Base-by-base conservation (phyloP, 2,888 invertebrate species). In the Scaptomyza tumidula region DNA sequence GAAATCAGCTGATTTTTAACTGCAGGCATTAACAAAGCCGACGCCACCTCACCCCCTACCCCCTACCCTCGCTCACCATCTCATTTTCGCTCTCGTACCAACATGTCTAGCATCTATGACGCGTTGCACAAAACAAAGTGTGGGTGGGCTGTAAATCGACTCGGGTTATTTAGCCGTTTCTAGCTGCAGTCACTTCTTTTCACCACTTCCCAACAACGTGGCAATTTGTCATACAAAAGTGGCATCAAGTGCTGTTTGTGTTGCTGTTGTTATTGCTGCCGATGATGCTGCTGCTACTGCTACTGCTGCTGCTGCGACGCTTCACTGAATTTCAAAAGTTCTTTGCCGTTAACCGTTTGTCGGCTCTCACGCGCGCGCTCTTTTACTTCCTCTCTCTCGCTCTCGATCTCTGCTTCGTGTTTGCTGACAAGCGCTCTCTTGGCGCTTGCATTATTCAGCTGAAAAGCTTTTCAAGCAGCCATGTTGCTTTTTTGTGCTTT, bases 401-500 rank as follows among this genome's bases (percentile, higher is more conserved):
- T 54, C 58, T 29, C 64, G 33, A 16, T 49, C 49, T 49, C 7
- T 33, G 6, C 33, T n/a, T 31, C 33, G 35, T 37, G 27, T 29
- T 29, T 82, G 89, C 88, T 88, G 86, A 86, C 83, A 88, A 86
- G 33, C 46, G 43, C 41, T 44, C 64, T 57, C 62, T 70, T 45
- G 24, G 24, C 44, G 61, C 78, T 65, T 66, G 86, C 83, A 82
- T 75, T 75, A 82, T 88, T 82, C 82, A 82, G 89, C 89, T 83
- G 71, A 86, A 88, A 85, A 85, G 85, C 85, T 85, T 85, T 88
- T 53, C 13, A 76, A 85, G 89, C 85, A 89, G 85, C 85, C 85
- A 85, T 85, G 46, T 85, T 85, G 89, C 80, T 85, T 85, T 82
- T 82, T 88, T 62, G 70, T 60, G 71, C 57, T 58, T 49, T 55